Percentiles rank a stretch among this genome's conserved stretches.
phyloP scores from a whole-genome alignment of 2,888 invertebrate species.

The Julus scandinavius region DNA sequence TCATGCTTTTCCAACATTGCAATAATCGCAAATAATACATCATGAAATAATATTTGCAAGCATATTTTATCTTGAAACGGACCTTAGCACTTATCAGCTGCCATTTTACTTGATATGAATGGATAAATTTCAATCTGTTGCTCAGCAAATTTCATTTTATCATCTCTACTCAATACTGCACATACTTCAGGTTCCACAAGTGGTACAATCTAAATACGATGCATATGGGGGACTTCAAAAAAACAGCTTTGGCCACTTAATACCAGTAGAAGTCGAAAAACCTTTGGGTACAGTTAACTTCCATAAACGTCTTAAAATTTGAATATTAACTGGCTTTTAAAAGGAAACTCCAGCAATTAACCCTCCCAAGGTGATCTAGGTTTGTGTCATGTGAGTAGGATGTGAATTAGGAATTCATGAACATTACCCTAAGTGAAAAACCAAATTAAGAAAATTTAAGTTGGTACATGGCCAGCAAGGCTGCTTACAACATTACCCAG shows the following conservation, averaged over 20 bases:
- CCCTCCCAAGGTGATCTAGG: not conserved
- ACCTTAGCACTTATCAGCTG: not conserved
- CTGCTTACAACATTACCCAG: not conserved
- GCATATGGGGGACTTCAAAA: not conserved
- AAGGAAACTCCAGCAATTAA: not conserved
- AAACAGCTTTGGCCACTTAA: not conserved
- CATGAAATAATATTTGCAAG: not conserved
- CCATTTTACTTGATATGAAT: not conserved
- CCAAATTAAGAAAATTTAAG: conserved; percentile 14
- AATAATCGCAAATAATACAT: not conserved
- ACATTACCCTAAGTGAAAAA: not conserved
- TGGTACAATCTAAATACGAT: not conserved
- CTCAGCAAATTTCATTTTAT: not conserved
- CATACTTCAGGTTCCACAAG: not conserved
- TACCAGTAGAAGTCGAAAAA: not conserved
- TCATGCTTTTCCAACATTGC: not conserved
- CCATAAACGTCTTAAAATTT: too few relatives aligned
- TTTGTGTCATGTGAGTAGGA: not conserved
- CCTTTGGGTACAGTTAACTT: not conserved
- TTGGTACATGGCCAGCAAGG: not conserved
- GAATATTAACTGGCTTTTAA: too few relatives aligned
- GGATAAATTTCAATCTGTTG: not conserved
- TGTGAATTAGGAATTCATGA: not conserved
- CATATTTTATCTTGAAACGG: not conserved
- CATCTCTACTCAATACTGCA: not conserved